phyloP scores from a whole-genome alignment of 2,888 invertebrate species.

The Acleris literana region DNA sequence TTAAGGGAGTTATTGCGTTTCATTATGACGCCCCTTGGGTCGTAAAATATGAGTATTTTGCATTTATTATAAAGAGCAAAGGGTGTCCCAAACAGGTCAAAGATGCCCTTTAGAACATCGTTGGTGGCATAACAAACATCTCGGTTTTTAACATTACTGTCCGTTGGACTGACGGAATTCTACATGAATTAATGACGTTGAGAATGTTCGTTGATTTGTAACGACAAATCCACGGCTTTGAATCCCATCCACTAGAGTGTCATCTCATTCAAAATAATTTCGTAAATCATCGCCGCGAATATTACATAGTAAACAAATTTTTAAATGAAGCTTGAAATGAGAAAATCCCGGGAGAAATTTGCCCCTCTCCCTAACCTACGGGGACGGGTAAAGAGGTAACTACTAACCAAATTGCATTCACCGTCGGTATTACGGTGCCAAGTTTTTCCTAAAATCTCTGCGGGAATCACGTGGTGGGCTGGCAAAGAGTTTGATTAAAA shows the following conservation, averaged over 20 bases:
- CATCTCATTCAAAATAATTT: slow-evolving; percentile 12
- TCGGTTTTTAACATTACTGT: neutral
- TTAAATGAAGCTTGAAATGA: slow-evolving; percentile 77
- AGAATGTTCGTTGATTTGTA: no score
- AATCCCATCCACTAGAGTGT: neutral
- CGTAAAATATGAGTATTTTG: slow-evolving; percentile 38
- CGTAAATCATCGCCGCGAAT: slow-evolving; percentile 11
- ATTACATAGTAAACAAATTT: slow-evolving; percentile 56
- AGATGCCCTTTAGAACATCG: slow-evolving; percentile 17
- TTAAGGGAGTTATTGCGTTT: slow-evolving; percentile 60
- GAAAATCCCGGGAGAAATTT: slow-evolving; percentile 65
- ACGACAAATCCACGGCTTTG: no score
- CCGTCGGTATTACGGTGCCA: slow-evolving; percentile 54
- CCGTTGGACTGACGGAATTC: neutral
- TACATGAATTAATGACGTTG: no score
- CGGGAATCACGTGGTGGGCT: slow-evolving; percentile 16
- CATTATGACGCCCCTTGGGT: slow-evolving; percentile 54
- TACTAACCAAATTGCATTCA: slow-evolving; percentile 73
- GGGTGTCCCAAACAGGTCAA: slow-evolving; percentile 8
- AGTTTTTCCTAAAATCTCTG: slow-evolving; percentile 50
- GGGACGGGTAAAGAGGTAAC: slow-evolving; percentile 67
- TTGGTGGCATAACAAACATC: slow-evolving; percentile 1
- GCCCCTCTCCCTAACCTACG: slow-evolving; percentile 48
- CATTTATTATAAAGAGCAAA: slow-evolving; percentile 23
- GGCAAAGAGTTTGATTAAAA: slow-evolving; percentile 5